Percentiles rank a stretch among this genome's conserved stretches.
Evolutionary conservation across 2,888 invertebrate species (phyloP).

Genomic region (Drosophila cognata): DNA sequence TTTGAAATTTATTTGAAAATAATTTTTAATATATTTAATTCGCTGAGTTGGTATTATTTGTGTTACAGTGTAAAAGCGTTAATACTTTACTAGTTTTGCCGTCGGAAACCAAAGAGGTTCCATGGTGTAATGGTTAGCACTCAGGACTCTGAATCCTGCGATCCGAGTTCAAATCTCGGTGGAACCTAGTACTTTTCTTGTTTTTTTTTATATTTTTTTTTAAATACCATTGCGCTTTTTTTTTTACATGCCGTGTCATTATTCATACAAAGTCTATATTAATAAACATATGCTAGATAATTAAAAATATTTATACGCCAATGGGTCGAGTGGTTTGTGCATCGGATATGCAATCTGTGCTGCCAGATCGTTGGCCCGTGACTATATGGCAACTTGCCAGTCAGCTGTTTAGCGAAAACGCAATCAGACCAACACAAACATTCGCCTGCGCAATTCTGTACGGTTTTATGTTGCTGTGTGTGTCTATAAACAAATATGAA

Average conservation of each 20-base stretch:
- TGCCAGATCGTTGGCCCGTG: constrained; percentile 22
- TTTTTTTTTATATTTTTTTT: neutral
- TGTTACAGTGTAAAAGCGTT: neutral
- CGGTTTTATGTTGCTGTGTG: constrained; percentile 19
- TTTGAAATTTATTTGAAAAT: neutral
- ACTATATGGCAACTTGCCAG: constrained; percentile 23
- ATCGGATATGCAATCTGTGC: neutral
- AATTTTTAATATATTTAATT: neutral
- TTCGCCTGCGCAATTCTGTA: constrained; percentile 15
- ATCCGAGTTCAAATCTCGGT: constrained; percentile 86
- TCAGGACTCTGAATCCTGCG: constrained; percentile 86
- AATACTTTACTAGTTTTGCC: constrained; percentile 1
- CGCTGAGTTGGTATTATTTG: neutral
- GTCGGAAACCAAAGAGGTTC: constrained; percentile 75
- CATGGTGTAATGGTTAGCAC: constrained; percentile 87
- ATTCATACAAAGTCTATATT: neutral
- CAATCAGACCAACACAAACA: constrained; percentile 23
- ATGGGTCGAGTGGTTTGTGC: constrained; percentile 22
- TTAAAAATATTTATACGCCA: neutral
- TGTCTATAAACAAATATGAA: constrained; percentile 23
- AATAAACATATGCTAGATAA: too few relatives aligned
- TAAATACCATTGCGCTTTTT: neutral
- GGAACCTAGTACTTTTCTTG: constrained; percentile 21
- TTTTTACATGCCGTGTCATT: neutral
- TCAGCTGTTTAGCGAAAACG: constrained; percentile 39